Base-by-base conservation (phyloP, 2,797 vertebrate genomes). In the Eospalax fontanierii region DNA sequence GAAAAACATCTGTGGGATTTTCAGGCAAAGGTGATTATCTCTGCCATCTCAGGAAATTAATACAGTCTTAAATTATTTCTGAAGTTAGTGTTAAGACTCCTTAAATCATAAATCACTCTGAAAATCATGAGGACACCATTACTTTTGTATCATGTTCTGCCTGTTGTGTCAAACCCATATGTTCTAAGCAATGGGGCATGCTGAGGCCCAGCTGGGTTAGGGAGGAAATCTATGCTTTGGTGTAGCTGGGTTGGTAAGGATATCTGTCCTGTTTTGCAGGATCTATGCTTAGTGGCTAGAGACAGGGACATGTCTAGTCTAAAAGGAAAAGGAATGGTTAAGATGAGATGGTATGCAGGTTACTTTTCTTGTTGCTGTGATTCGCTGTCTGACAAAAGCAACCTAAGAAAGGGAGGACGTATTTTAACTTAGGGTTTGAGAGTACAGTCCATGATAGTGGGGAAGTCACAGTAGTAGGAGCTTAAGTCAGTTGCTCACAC, bases 131-230 rank as follows among this genome's bases (percentile, higher is more conserved):
- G 68, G 87, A 28, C 3, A 50, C 21, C n/a, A 50, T 95, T 94
- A 82, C 76, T 46, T 94, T 73, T 75, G 14, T 75, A 11, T 75
- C 65, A 90, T 91, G 40, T 79, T 93, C 63, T 93, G 40, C 18
- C 14, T 94, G 95, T 96, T 59, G 68, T 87, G 54, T 89, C 68
- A 95, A 91, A 95, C 24, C 43, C 40, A 38, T 81, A 93, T 85
- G 43, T 95, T 63, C 59, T 93, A 57, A 84, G 75, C 85, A 96
- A 82, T 89, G 73, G 95, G 63, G 28, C 87, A 66, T 61, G 4
- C 28, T 87, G 76, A 84, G 26, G 90, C 65, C 82, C 61, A 68
- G 82, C 7, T 71, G 30, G 30, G 8, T 65, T 43, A 68, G 66
- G 33, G 35, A 85, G 30, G 16, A 73, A 33, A 38, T 81, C 73